Evolutionary conservation across 2,113 vertebrate genomes (phyloP).

Genomic region (Oreochromis aureus): DNA sequence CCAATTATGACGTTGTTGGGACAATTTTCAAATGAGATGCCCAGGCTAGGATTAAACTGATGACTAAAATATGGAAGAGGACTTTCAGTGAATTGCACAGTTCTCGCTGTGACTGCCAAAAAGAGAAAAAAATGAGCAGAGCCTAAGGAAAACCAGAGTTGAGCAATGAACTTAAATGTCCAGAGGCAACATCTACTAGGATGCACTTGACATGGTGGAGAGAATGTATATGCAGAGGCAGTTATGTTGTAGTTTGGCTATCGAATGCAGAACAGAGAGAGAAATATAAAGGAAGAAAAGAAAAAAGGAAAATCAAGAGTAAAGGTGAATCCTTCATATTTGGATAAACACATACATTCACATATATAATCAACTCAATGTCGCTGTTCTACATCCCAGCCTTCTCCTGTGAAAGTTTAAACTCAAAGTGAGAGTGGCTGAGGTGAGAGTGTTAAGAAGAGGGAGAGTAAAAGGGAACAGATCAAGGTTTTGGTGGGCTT

Average conservation of each 20-base stretch:
- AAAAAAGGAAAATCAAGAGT: background rate
- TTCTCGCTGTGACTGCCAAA: background rate
- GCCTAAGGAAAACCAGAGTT: background rate
- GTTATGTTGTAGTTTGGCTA: background rate
- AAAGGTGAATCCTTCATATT: background rate
- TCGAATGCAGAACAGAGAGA: background rate
- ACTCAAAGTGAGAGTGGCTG: slow-evolving; percentile 11
- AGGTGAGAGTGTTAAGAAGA: slow-evolving; percentile 16
- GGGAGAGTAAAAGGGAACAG: background rate
- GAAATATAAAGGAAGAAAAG: background rate
- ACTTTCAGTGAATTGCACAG: background rate
- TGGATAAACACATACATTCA: background rate
- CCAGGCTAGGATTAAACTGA: background rate
- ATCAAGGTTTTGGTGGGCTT: background rate
- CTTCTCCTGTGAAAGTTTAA: background rate
- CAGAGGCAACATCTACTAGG: background rate
- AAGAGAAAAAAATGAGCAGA: background rate
- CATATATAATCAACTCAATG: background rate
- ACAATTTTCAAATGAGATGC: background rate
- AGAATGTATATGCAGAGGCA: background rate
- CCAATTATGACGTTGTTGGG: background rate
- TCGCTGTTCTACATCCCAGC: background rate
- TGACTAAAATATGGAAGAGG: background rate
- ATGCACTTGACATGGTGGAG: slow-evolving; percentile 36
- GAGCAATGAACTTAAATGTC: background rate